Conservation (phyloP, 2,888 invertebrate genomes). For the Azorinus chamasolen region DNA sequence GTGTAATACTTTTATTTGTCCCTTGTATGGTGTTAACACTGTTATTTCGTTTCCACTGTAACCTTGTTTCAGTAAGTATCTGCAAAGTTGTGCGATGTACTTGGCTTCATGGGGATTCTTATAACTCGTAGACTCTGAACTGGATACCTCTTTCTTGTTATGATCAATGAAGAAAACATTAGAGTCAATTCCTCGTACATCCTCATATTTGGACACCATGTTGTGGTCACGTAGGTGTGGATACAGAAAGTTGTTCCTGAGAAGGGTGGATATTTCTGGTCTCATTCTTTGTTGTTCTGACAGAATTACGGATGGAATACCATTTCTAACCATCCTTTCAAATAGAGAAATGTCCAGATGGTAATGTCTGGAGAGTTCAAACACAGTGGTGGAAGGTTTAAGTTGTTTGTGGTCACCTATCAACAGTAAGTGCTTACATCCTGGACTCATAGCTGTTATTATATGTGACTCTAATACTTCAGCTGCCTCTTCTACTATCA, state of each 20-base stretch:
- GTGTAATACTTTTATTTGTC: conserved; percentile 75
- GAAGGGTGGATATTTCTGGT: conserved; percentile 80
- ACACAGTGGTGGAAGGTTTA: conserved; percentile 91
- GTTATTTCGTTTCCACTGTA: conserved; percentile 81
- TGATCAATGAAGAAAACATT: conserved; percentile 81
- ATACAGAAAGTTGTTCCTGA: conserved; percentile 80
- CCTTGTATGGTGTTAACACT: conserved; percentile 83
- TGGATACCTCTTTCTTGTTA: conserved; percentile 28
- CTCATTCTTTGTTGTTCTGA: conserved; percentile 82
- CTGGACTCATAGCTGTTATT: conserved; percentile 90
- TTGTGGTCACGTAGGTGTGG: conserved; percentile 77
- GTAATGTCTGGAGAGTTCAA: conserved; percentile 89
- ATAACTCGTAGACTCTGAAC: conserved; percentile 60
- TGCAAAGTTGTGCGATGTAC: conserved; percentile 68
- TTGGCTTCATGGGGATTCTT: conserved; percentile 60
- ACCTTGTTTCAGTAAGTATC: conserved; percentile 81
- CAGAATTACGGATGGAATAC: conserved; percentile 87
- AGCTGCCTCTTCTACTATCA: conserved; percentile 94
- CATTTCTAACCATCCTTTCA: conserved; percentile 92
- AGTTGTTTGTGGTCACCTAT: conserved; percentile 95
- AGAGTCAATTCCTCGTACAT: conserved; percentile 76
- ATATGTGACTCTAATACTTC: conserved; percentile 95
- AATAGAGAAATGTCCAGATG: conserved; percentile 93
- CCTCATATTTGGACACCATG: conserved; percentile 69
- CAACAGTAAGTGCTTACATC: conserved; percentile 93